phyloP scores from a whole-genome alignment of 1,140 invertebrate species.

The Drosophila melanogaster region Release_6_plus_ISO1_MT NC_004354.4:2133501-2134000 shows the following conservation, averaged over 20 bases:
- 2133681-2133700: not conserved
- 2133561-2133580: no score
- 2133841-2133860: not conserved
- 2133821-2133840: no score
- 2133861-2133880: not conserved
- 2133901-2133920: conserved; percentile 8
- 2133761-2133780: not conserved
- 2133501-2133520: no score
- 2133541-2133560: not conserved
- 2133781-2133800: no score
- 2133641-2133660: conserved; percentile 5
- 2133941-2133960: not conserved
- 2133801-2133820: no score
- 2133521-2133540: no score
- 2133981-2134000: not conserved
- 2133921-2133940: not conserved
- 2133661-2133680: not conserved
- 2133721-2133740: not conserved
- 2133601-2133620: conserved; percentile 1
- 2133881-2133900: not conserved
- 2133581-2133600: no score
- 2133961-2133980: conserved; percentile 1
- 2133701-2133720: conserved; percentile 11
- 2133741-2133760: conserved; percentile 1
- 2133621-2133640: not conserved